phyloP scores from a whole-genome alignment of 92 coral and sea anemone genomes.

The Porites evermanni region DNA sequence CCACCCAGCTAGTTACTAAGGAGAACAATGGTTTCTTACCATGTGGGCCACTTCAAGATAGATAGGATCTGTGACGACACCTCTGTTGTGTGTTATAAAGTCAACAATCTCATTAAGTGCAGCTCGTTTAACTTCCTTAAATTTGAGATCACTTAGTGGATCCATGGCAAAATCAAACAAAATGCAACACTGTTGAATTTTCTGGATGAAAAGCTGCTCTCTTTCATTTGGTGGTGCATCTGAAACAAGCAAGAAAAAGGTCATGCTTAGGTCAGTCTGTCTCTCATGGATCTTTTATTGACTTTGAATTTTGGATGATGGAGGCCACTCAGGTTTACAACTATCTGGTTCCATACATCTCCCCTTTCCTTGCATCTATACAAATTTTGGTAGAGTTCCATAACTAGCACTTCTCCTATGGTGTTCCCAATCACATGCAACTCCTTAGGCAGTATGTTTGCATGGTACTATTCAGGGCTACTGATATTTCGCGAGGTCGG shows the following conservation, averaged over 20 bases:
- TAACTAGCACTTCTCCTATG: too few species aligned
- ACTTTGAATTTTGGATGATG: too few species aligned
- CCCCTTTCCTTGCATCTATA: too few species aligned
- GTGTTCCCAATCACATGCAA: too few species aligned
- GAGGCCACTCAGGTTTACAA: too few species aligned
- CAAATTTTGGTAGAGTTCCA: too few species aligned
- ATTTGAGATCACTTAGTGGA: slow-evolving; percentile 94
- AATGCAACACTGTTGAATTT: slow-evolving; percentile 95
- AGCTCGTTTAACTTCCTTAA: slow-evolving; percentile 94
- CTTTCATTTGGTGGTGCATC: slow-evolving; percentile 84
- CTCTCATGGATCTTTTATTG: too few species aligned
- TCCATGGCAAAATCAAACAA: slow-evolving; percentile 96
- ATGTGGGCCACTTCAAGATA: slow-evolving; percentile 86
- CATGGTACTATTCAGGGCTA: too few species aligned
- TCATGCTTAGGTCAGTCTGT: too few species aligned
- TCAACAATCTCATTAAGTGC: slow-evolving; percentile 96
- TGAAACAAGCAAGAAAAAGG: slow-evolving; percentile 35
- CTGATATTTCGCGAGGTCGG: too few species aligned
- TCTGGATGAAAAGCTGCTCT: slow-evolving; percentile 91
- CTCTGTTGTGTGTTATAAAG: slow-evolving; percentile 91
- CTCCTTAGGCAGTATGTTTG: too few species aligned
- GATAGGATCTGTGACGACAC: slow-evolving; percentile 87
- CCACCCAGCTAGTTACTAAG: neutral
- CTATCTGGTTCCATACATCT: too few species aligned
- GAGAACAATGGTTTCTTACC: slow-evolving; percentile 59